Evolutionary conservation across 2,113 vertebrate genomes (phyloP).

Genomic region (Neogale vison): DNA sequence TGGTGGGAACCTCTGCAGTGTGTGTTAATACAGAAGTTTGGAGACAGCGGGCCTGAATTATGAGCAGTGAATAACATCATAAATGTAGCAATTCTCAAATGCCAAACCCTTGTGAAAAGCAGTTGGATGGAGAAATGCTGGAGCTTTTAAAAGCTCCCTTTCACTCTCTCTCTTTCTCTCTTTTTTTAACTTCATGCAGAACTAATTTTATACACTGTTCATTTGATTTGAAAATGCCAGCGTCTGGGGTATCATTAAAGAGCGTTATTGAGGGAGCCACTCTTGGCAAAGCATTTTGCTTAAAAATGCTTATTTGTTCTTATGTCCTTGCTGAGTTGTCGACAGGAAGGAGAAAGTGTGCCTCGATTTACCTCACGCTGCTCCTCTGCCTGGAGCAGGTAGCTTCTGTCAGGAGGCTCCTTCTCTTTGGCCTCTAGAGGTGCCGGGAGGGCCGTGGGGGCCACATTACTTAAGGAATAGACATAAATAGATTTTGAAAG

Average conservation of each 20-base stretch:
- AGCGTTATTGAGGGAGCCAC: conserved; percentile 80
- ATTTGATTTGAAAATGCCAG: conserved; percentile 86
- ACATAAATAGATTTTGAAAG: conserved; percentile 85
- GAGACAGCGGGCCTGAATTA: conserved; percentile 80
- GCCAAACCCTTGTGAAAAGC: conserved; percentile 82
- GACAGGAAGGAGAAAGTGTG: neutral
- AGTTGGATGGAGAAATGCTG: conserved; percentile 81
- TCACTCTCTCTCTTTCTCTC: conserved; percentile 65
- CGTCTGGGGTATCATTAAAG: conserved; percentile 81
- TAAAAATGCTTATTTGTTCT: conserved; percentile 76
- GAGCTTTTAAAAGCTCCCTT: conserved; percentile 82
- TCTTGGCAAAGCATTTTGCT: conserved; percentile 71
- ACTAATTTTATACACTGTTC: conserved; percentile 86
- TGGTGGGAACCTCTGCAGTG: conserved; percentile 71
- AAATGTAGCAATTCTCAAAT: conserved; percentile 81
- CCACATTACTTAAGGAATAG: conserved; percentile 73
- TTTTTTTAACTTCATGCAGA: conserved; percentile 82
- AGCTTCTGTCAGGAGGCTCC: conserved; percentile 46
- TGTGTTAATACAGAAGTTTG: conserved; percentile 76
- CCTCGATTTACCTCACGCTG: neutral
- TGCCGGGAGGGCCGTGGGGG: conserved; percentile 35
- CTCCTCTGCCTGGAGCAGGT: conserved; percentile 29
- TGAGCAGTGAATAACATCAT: conserved; percentile 78
- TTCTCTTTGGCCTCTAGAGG: neutral
- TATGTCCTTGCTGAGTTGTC: conserved; percentile 54